phyloP scores from a whole-genome alignment of 2,113 vertebrate genomes.

The Calypte anna region DNA sequence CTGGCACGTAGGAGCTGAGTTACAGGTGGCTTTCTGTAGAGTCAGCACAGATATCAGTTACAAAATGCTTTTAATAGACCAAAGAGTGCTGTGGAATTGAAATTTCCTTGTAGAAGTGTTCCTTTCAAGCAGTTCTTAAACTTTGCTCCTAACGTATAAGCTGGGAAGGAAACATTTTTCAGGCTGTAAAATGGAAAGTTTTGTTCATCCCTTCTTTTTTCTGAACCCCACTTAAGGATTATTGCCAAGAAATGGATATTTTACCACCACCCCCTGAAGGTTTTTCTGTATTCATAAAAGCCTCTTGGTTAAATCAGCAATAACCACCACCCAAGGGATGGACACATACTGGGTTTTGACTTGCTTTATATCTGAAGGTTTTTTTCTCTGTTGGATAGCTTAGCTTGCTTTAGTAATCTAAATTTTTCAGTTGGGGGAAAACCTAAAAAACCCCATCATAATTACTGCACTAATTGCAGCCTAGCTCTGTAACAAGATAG shows the following conservation, averaged over 20 bases:
- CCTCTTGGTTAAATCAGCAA: neutral
- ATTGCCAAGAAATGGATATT: neutral
- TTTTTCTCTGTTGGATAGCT: neutral
- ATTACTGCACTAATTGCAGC: neutral
- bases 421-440: neutral
- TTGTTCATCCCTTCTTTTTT: neutral
- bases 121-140: neutral
- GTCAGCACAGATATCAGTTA: neutral
- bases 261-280: neutral
- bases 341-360: neutral
- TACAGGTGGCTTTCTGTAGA: neutral
- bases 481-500: neutral
- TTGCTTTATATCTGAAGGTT: neutral
- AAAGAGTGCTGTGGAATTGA: neutral
- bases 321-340: neutral
- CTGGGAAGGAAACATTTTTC: neutral
- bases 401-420: neutral
- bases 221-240: neutral
- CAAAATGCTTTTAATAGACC: constrained; percentile 1
- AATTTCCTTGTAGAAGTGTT: neutral
- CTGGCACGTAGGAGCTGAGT: neutral
- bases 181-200: neutral
- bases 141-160: neutral
- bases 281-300: neutral
- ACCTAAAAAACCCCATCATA: neutral